Percentiles rank a stretch among this genome's conserved stretches.
Evolutionary conservation across 2,797 vertebrate genomes (phyloP).

Genomic region (Telmatherina bonti): DNA sequence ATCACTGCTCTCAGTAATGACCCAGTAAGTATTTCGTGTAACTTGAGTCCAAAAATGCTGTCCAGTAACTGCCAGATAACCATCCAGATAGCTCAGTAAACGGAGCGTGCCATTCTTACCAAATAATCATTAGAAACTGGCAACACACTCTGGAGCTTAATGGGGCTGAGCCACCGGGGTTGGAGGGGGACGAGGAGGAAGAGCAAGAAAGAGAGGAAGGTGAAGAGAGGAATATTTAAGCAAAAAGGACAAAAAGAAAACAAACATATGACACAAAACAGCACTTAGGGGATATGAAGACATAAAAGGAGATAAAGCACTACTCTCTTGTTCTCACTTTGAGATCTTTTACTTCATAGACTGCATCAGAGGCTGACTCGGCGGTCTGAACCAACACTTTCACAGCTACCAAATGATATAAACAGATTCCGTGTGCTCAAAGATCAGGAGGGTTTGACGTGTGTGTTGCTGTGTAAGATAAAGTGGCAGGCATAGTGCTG

Average conservation of each 20-base stretch:
- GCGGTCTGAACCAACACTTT: constrained; percentile 78
- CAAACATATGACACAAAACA: background rate
- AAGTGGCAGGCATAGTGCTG: constrained; percentile 74
- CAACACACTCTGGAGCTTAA: constrained; percentile 64
- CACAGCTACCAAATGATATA: constrained; percentile 81
- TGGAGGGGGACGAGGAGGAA: constrained; percentile 62
- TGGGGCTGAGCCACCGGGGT: constrained; percentile 58
- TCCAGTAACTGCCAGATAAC: constrained; percentile 80
- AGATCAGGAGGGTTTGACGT: constrained; percentile 60
- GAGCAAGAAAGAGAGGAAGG: constrained; percentile 14
- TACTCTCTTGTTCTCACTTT: constrained; percentile 12
- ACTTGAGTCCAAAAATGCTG: constrained; percentile 73
- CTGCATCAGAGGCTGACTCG: constrained; percentile 60
- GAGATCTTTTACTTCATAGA: constrained; percentile 48
- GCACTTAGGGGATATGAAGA: constrained; percentile 24
- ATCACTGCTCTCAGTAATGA: constrained; percentile 57
- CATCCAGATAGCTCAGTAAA: constrained; percentile 79
- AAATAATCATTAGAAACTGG: constrained; percentile 83
- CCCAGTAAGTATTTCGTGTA: constrained; percentile 73
- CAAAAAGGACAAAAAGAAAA: background rate
- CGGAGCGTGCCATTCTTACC: constrained; percentile 80
- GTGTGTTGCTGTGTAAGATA: constrained; percentile 60
- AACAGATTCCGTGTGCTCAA: constrained; percentile 82
- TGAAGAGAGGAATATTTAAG: background rate
- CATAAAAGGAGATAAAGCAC: constrained; percentile 7